Conservation (phyloP, 2,888 invertebrate species). For the Leptopilina syphax region DNA sequence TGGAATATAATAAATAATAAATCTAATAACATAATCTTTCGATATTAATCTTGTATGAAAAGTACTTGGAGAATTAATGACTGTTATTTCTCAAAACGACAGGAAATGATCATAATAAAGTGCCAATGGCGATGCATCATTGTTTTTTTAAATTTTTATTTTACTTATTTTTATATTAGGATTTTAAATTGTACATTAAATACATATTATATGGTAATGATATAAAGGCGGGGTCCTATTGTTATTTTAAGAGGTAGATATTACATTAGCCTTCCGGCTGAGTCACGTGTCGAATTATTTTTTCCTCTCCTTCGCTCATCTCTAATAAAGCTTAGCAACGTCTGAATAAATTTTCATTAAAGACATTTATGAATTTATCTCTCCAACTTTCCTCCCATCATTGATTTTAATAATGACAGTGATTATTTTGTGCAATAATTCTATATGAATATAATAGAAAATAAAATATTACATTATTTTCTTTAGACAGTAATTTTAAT, state of each 20-base stretch:
- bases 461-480: too few relatives aligned
- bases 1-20: too few relatives aligned
- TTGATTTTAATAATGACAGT: background rate
- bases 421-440: too few relatives aligned
- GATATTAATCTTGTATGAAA: too few relatives aligned
- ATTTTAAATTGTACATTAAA: constrained; percentile 18
- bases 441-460: too few relatives aligned
- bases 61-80: background rate
- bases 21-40: too few relatives aligned
- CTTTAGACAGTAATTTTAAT: too few relatives aligned
- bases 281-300: constrained; percentile 37
- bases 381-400: background rate
- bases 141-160: background rate
- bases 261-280: constrained; percentile 30
- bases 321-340: too few relatives aligned
- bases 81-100: background rate
- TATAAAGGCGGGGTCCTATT: constrained; percentile 32
- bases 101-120: constrained; percentile 20
- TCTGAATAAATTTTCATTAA: constrained; percentile 8
- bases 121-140: background rate
- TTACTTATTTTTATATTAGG: background rate
- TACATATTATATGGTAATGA: constrained; percentile 18
- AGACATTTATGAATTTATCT: background rate
- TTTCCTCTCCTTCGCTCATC: constrained; percentile 26
- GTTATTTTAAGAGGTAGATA: constrained; percentile 31